A percentile compares a stretch with the other conserved stretches of the same genome.
These are phyloP conservation scores for Teleopsis dalmanni DNA, from an alignment of 1,140 invertebrate species.

Conservation along the genomic window DNA sequence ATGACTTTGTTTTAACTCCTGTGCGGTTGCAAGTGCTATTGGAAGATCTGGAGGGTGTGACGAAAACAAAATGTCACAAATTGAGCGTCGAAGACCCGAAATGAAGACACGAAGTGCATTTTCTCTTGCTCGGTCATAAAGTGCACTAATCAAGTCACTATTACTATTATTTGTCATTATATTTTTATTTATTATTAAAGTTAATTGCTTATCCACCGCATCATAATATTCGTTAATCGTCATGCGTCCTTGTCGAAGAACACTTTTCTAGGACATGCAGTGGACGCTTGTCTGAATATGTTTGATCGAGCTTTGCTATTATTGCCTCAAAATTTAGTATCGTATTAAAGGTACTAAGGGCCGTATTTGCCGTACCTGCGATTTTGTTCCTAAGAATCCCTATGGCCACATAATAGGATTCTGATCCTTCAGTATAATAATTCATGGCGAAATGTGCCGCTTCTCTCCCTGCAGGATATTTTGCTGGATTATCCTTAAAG, in stretches of 20 bases:
- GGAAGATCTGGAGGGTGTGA: constrained; percentile 14
- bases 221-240: constrained; percentile 15
- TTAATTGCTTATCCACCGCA: constrained; percentile 10
- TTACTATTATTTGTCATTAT: too few relatives aligned
- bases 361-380: constrained; percentile 12
- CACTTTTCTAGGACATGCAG: constrained; percentile 15
- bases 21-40: constrained; percentile 13
- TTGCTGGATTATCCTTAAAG: too few relatives aligned
- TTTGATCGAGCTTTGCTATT: constrained; percentile 13
- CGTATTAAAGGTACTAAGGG: constrained; percentile 17
- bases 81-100: constrained; percentile 5
- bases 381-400: constrained; percentile 22
- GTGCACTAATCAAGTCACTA: too few relatives aligned
- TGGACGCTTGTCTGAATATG: constrained; percentile 18
- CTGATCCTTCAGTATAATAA: too few relatives aligned
- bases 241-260: constrained; percentile 10
- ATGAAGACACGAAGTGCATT: constrained; percentile 13
- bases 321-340: constrained; percentile 19
- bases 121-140: constrained; percentile 8
- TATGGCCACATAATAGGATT: constrained; percentile 17
- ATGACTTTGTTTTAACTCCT: constrained; percentile 18
- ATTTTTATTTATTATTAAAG: constrained; percentile 13
- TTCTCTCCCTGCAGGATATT: too few relatives aligned
- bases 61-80: constrained; percentile 14
- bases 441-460: too few relatives aligned